Base-by-base conservation (phyloP, 1,140 invertebrate species). In the Megalopta genalis region DNA sequence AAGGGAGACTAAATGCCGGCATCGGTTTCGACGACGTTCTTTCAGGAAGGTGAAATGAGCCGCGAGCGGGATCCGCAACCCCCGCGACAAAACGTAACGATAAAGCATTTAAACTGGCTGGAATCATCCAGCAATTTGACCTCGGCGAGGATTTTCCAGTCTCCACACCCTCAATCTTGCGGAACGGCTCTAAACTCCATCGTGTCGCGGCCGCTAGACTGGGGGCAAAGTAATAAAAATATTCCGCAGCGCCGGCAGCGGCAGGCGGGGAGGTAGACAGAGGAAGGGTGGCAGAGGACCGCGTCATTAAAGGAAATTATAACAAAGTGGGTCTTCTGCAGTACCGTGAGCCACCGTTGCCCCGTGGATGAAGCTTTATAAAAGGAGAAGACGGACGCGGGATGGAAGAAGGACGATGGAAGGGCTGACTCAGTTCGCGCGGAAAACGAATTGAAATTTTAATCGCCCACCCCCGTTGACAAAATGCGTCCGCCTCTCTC, bases 381-480 rank as follows among this genome's bases (percentile, higher is more conserved):
- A 76, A 32, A 70, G 65, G 71, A 84, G 78, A 79, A 77, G 84
- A 72, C 64, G 77, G 73, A 59, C 71, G 72, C 46, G 77, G 62
- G 68, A 79, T 52, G 63, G 64, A 80, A 74, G 76, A 80, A 84
- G 76, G 68, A 82, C 73, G 75, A 67, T 60, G 60, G 79, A 82
- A 87, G 82, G 83, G 86, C 87, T 87, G 88, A 88, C 85, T 87
- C 86, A 88, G 88, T 88, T 82, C 83, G 84, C 82, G 82, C 74
- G 88, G 86, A 88, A 89, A 89, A 88, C 88, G 87, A 88, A 88
- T 89, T 88, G 88, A 89, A 89, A 89, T 89, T 89, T 89, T 89
- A 89, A 89, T 89, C 87, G 87, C 71, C 84, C 83, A 81, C 83
- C 87, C 81, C 74, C 78, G 80, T 66, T 69, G 83, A 83, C 86